Conservation (phyloP, 23 tunicate genomes). For the Aplidium turbinatum region DNA sequence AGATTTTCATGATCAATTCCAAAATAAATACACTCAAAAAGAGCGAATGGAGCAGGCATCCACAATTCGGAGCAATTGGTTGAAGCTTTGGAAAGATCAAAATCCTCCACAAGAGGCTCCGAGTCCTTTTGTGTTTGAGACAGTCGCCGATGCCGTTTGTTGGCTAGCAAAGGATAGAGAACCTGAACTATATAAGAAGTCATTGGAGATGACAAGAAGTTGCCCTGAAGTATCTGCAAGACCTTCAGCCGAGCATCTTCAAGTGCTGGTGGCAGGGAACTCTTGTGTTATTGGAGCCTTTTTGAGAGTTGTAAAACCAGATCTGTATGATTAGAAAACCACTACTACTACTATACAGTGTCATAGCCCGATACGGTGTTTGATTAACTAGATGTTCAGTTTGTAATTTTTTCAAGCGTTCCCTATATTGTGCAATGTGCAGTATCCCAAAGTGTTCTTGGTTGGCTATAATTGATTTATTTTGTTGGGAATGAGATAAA, state of each 20-base stretch:
- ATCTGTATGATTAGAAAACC: too few species aligned
- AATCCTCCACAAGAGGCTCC: neutral
- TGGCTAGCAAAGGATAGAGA: conserved; percentile 49
- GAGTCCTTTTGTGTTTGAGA: conserved; percentile 36
- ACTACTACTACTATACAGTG: too few species aligned
- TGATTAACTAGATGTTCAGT: too few species aligned
- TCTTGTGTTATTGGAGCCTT: conserved; percentile 76
- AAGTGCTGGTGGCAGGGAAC: conserved; percentile 79
- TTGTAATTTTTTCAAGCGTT: too few species aligned
- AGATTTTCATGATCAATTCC: conserved; percentile 68
- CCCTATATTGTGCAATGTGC: too few species aligned
- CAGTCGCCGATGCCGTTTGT: conserved; percentile 65
- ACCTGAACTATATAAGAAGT: conserved; percentile 18
- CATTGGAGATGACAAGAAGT: conserved; percentile 1
- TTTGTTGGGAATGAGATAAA: too few species aligned
- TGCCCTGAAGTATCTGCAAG: too few species aligned
- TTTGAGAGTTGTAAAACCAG: conserved; percentile 65
- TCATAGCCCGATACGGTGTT: too few species aligned
- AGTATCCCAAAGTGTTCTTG: too few species aligned
- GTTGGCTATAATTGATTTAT: too few species aligned
- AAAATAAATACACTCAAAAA: conserved; percentile 33
- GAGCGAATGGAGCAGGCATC: conserved; percentile 21
- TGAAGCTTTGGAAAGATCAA: conserved; percentile 4
- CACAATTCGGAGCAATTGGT: conserved; percentile 56
- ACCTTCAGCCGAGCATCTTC: conserved; percentile 41